Conservation (phyloP, 2,113 vertebrate genomes). For the Hypocryptadius cinnamomeus region DNA sequence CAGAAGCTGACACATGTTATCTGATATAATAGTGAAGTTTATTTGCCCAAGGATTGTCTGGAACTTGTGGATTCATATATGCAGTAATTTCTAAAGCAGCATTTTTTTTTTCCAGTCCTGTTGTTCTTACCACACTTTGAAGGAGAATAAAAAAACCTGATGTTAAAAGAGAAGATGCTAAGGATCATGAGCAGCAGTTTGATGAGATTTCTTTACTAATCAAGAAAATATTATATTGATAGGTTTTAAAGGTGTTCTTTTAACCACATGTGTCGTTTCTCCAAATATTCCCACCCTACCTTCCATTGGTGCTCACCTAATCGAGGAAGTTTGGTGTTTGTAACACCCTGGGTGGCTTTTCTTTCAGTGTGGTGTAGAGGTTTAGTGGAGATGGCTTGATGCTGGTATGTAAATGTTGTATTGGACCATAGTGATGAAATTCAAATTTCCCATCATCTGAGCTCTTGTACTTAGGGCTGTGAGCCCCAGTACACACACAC, state of each 20-base stretch:
- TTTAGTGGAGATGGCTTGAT: neutral
- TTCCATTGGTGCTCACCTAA: neutral
- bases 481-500: neutral
- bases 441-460: neutral
- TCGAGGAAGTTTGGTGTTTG: neutral
- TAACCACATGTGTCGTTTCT: neutral
- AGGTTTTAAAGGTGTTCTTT: neutral
- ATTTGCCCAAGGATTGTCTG: neutral
- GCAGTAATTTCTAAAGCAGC: neutral
- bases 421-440: neutral
- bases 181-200: neutral
- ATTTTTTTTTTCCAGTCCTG: neutral
- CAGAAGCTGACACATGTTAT: neutral
- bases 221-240: neutral
- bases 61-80: neutral
- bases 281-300: neutral
- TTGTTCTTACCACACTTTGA: neutral
- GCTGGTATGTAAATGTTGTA: neutral
- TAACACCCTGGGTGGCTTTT: neutral
- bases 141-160: neutral
- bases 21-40: neutral
- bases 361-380: neutral
- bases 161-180: neutral
- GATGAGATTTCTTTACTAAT: neutral
- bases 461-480: neutral